phyloP scores from a whole-genome alignment of 2,888 invertebrate species.

The Luperina nickerlii region DNA sequence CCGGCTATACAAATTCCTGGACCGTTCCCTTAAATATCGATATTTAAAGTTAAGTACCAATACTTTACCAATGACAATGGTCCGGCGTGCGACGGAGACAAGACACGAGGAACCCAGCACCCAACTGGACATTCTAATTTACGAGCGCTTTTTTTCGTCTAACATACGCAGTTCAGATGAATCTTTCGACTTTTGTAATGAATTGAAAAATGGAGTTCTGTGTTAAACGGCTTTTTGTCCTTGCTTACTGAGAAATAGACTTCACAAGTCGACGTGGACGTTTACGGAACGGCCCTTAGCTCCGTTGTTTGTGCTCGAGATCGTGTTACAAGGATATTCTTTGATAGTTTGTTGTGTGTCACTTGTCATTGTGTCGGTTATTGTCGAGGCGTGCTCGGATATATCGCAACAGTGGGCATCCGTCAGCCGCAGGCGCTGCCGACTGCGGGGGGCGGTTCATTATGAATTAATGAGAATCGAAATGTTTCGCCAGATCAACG shows the following conservation, averaged over 20 bases:
- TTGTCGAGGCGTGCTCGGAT: conserved; percentile 79
- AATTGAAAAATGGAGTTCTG: conserved; percentile 87
- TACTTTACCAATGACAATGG: conserved; percentile 84
- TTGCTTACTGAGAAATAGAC: conserved; percentile 87
- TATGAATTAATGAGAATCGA: conserved; percentile 85
- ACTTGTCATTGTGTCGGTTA: conserved; percentile 82
- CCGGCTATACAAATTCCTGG: conserved; percentile 82
- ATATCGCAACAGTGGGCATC: conserved; percentile 77
- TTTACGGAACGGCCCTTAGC: conserved; percentile 79
- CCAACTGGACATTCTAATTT: conserved; percentile 89
- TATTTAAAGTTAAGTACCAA: conserved; percentile 88
- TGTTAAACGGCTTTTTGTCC: conserved; percentile 84
- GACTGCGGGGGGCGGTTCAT: conserved; percentile 81
- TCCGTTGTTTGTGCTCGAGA: conserved; percentile 81
- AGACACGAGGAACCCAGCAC: conserved; percentile 69
- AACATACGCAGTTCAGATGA: conserved; percentile 85
- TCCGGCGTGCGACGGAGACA: conserved; percentile 80
- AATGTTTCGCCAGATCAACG: conserved; percentile 81
- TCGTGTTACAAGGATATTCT: conserved; percentile 83
- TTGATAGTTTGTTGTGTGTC: conserved; percentile 82
- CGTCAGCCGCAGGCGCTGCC: conserved; percentile 68
- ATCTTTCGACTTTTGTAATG: conserved; percentile 88
- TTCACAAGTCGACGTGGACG: conserved; percentile 87
- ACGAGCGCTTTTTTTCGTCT: conserved; percentile 86
- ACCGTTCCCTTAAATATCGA: conserved; percentile 85